A percentile compares a stretch with the other conserved stretches of the same genome.
These are phyloP conservation scores for Nymphalis c-album DNA, from an alignment of 2,888 invertebrate species.

Conservation along the genomic window DNA sequence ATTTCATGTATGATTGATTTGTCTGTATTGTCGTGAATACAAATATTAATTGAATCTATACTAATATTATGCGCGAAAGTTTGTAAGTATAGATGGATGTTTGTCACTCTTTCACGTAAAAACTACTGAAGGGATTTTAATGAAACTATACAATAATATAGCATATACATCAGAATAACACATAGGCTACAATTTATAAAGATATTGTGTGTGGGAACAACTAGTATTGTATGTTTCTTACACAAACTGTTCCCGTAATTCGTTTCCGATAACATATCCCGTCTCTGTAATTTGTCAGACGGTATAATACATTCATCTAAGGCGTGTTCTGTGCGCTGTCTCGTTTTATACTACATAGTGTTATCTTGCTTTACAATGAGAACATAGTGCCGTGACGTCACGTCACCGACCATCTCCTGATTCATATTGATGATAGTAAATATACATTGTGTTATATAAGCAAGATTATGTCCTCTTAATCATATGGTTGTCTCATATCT, in stretches of 20 bases:
- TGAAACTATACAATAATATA: no score
- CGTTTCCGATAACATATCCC: constrained; percentile 25
- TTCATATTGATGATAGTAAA: constrained; percentile 36
- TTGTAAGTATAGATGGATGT: no score
- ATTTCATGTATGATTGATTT: no score
- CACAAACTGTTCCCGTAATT: constrained; percentile 21
- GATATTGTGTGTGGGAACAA: no score
- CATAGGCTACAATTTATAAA: no score
- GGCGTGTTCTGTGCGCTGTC: constrained; percentile 2
- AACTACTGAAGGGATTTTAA: no score
- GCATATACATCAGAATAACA: no score
- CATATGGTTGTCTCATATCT: constrained; percentile 8
- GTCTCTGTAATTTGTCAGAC: constrained; percentile 29
- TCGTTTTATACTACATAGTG: constrained; percentile 8
- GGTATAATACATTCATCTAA: constrained; percentile 13
- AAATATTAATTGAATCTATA: background rate
- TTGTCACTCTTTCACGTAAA: no score
- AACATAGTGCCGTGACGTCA: constrained; percentile 15
- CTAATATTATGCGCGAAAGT: no score
- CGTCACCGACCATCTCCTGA: constrained; percentile 33
- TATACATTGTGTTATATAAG: constrained; percentile 23
- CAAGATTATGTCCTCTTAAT: constrained; percentile 12
- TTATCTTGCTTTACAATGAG: constrained; percentile 18
- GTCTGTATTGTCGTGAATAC: background rate
- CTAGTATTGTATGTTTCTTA: constrained; percentile 5